Base-by-base conservation (phyloP, 2,888 invertebrate genomes). In the Colletes collaris region DNA sequence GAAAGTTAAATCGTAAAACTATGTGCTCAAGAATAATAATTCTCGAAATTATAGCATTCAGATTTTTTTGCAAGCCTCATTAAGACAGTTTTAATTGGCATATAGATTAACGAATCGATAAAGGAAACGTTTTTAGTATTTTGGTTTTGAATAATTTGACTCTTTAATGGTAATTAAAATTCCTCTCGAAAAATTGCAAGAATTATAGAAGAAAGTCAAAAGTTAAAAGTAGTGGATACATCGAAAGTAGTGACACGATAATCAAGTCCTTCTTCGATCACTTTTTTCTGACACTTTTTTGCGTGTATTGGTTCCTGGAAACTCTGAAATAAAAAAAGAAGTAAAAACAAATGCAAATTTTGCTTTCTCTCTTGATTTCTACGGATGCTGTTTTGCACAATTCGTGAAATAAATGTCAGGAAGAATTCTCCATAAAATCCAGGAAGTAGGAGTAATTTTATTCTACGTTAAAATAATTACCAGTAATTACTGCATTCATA, bases 181-280 rank as follows among this genome's bases (percentile, higher is more conserved):
- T 62, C 8, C 5, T 60, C 7, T 7, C 40, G 11, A 73, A 1
- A 10, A 63, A 49, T 59, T 55, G 46, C 0, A 10, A 27, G 46
- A 19, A 56, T 62, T 27, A n/a, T 10, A 49, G 13, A 67, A 53
- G 69, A 81, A 71, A 70, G 70, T 59, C 58, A 76, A 63, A 70
- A 76, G 19, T 73, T 67, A 71, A 60, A 79, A 71, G 73, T 46
- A 59, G 78, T 70, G 70, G 73, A 63, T 49, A 63, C 67, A 55
- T 70, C 44, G 78, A 81, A 81, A 81, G 80, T 70, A 69, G 64
- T 46, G 35, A 64, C 56, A 19, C 10, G 46, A 63, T 49, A 58
- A 62, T 69, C 67, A 52, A 55, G 62, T 63, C 60, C 52, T 56
- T 19, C 46, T 44, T 11, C 64, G 55, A 7, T 46, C 3, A 49